Conservation (phyloP, 2,888 invertebrate species). For the Cephus pulcher region DNA sequence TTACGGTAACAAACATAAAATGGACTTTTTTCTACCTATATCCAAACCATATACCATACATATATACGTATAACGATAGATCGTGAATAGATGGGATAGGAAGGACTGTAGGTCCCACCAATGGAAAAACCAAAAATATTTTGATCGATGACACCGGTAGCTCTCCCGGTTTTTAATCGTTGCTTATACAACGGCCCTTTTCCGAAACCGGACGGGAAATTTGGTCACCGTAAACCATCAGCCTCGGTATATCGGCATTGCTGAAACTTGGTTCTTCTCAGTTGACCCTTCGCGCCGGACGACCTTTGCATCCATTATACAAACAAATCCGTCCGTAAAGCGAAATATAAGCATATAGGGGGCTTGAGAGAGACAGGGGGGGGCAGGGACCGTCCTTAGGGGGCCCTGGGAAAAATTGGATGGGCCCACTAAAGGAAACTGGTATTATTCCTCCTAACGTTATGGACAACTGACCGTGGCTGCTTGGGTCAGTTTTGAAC, state of each 20-base stretch:
- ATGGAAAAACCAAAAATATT: constrained; percentile 26
- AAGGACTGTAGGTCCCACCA: not conserved
- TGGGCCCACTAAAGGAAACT: constrained; percentile 48
- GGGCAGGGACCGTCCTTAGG: constrained; percentile 3
- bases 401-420: constrained; percentile 42
- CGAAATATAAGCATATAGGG: constrained; percentile 4
- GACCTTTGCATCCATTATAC: constrained; percentile 7
- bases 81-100: not conserved
- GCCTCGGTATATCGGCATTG: not conserved
- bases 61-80: not conserved
- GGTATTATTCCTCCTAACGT: constrained; percentile 28
- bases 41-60: not conserved
- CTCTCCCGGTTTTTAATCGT: constrained; percentile 1
- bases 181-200: constrained; percentile 27
- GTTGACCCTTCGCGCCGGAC: constrained; percentile 6
- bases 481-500: constrained; percentile 5
- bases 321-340: constrained; percentile 11
- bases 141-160: constrained; percentile 32
- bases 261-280: constrained; percentile 14
- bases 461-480: constrained; percentile 23
- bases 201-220: constrained; percentile 29
- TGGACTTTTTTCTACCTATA: not conserved
- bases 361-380: not conserved
- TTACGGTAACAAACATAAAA: not conserved
- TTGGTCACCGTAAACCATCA: not conserved